Conservation (phyloP, 2,888 invertebrate species). For the Cataglyphis cursor region DNA sequence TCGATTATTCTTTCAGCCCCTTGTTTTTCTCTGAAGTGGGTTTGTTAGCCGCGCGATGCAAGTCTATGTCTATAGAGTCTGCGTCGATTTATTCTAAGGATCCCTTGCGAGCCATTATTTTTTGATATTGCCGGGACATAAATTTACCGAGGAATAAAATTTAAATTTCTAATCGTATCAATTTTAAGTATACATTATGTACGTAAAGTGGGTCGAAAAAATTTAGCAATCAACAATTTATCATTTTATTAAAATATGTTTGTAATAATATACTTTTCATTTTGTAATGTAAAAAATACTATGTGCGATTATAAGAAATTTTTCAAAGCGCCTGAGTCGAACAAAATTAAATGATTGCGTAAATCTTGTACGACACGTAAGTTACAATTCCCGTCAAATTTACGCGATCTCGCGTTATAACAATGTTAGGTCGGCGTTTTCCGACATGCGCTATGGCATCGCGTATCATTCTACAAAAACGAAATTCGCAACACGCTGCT, state of each 20-base stretch:
- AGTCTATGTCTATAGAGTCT: constrained; percentile 48
- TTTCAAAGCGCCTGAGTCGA: not conserved
- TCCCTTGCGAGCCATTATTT: constrained; percentile 31
- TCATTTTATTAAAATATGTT: constrained; percentile 3
- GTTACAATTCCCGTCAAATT: constrained; percentile 2
- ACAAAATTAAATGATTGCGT: not conserved
- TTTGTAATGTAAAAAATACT: not conserved
- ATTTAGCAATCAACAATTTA: not conserved
- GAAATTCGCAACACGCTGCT: constrained; percentile 14
- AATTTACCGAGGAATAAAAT: constrained; percentile 31
- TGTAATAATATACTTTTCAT: not conserved
- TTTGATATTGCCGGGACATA: constrained; percentile 30
- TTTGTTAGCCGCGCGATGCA: constrained; percentile 72
- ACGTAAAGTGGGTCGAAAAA: not conserved
- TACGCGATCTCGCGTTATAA: not conserved
- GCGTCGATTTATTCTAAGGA: constrained; percentile 69
- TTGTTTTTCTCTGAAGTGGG: constrained; percentile 73
- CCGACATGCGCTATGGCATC: constrained; percentile 21
- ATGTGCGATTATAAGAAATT: not conserved
- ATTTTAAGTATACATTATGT: not conserved
- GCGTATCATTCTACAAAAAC: constrained; percentile 5
- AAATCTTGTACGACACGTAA: constrained; percentile 11
- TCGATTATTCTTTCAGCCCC: constrained; percentile 81
- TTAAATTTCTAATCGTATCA: constrained; percentile 29
- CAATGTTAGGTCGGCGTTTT: constrained; percentile 33